Percentiles rank a stretch among this genome's conserved stretches.
These are phyloP conservation scores for Rhinophrynus dorsalis DNA, from an alignment of 2,797 vertebrate species.

Conservation along the genomic window DNA sequence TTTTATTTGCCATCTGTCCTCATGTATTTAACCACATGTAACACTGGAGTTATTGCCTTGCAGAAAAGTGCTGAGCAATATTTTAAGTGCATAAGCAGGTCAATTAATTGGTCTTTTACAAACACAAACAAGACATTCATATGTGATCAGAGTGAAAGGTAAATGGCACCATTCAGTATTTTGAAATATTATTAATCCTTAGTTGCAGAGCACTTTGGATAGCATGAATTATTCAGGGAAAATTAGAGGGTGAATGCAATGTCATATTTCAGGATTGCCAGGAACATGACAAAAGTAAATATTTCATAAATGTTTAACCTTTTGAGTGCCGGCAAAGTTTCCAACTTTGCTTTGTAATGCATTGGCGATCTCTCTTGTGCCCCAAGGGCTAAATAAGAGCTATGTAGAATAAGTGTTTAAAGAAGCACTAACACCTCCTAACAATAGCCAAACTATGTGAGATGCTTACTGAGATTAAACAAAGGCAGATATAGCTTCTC, in stretches of 20 bases:
- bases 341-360: too few species aligned
- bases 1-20: neutral
- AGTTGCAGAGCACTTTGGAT: constrained; percentile 2
- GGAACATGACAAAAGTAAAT: constrained; percentile 24
- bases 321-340: too few species aligned
- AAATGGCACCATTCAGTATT: constrained; percentile 17
- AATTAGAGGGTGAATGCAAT: constrained; percentile 19
- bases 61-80: neutral
- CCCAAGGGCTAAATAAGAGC: too few species aligned
- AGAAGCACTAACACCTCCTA: too few species aligned
- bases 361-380: too few species aligned
- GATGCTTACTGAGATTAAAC: too few species aligned
- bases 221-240: constrained; percentile 30
- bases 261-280: constrained; percentile 10
- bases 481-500: too few species aligned
- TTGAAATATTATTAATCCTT: constrained; percentile 29
- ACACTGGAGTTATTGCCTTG: neutral
- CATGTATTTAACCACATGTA: neutral
- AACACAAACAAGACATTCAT: constrained; percentile 5
- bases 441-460: too few species aligned
- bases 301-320: too few species aligned
- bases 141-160: constrained; percentile 6
- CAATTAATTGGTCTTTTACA: constrained; percentile 15
- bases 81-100: neutral
- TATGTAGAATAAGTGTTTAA: too few species aligned